Conservation (phyloP, 2,113 vertebrate genomes). For the Semicossyphus pulcher region DNA sequence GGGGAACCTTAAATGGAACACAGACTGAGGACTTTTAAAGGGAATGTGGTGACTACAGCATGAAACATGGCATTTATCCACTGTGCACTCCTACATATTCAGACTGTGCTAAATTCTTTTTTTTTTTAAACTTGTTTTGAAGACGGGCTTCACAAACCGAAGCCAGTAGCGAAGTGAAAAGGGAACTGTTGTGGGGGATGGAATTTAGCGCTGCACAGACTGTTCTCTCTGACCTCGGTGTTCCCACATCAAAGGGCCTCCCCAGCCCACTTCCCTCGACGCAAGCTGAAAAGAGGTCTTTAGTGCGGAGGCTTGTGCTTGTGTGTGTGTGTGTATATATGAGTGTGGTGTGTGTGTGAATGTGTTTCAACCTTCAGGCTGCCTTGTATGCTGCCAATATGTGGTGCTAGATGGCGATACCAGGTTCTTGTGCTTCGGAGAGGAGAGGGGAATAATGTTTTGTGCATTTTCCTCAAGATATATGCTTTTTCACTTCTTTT, state of each 20-base stretch:
- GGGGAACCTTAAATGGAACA: conserved; percentile 59
- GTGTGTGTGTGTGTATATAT: conserved; percentile 52
- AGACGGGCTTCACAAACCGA: conserved; percentile 67
- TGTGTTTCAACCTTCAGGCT: conserved; percentile 75
- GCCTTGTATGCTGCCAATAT: conserved; percentile 70
- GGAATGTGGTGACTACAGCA: conserved; percentile 46
- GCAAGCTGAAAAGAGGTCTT: conserved; percentile 72
- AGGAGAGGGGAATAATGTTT: conserved; percentile 36
- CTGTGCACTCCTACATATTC: conserved; percentile 66
- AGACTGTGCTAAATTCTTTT: conserved; percentile 62
- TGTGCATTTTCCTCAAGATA: conserved; percentile 35
- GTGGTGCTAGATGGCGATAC: conserved; percentile 50
- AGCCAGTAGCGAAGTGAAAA: conserved; percentile 73
- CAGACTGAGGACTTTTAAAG: conserved; percentile 54
- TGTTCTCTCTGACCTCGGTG: conserved; percentile 82
- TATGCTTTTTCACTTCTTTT: conserved; percentile 9
- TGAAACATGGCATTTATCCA: conserved; percentile 71
- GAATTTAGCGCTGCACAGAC: conserved; percentile 83
- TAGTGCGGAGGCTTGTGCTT: conserved; percentile 69
- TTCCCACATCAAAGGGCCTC: conserved; percentile 83
- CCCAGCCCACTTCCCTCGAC: conserved; percentile 77
- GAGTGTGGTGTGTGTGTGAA: conserved; percentile 49
- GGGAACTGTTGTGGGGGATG: conserved; percentile 82
- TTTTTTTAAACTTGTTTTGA: conserved; percentile 71
- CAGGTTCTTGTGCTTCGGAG: conserved; percentile 52